These are phyloP conservation scores for Clavelina lepadiformis DNA, from an alignment of 23 tunicate genomes.

Conservation along the genomic window DNA sequence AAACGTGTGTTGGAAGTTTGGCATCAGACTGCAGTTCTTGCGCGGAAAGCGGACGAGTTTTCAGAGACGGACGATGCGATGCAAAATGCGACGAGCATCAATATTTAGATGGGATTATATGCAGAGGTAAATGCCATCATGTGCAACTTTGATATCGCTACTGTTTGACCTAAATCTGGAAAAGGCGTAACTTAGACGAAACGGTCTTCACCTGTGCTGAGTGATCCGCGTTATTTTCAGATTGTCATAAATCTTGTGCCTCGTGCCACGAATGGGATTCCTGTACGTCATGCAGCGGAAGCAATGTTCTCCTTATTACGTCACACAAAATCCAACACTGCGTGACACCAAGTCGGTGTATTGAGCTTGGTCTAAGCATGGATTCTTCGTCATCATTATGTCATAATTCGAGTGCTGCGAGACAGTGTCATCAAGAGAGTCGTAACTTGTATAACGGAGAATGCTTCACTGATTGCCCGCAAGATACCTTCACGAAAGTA, in stretches of 20 bases:
- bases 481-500: conserved; percentile 24
- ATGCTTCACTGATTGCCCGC: conserved; percentile 38
- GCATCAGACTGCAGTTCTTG: conserved; percentile 48
- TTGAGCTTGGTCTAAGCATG: neutral
- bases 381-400: conserved; percentile 10
- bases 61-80: conserved; percentile 43
- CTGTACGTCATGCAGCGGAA: conserved; percentile 18
- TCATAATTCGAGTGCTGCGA: conserved; percentile 9
- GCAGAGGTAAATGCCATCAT: conserved; percentile 43
- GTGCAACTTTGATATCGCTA: no score
- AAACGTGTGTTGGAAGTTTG: conserved; percentile 25
- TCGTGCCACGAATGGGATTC: conserved; percentile 12
- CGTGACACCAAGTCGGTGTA: conserved; percentile 1
- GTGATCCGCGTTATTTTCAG: no score
- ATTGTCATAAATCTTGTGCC: conserved; percentile 50
- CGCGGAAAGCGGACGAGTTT: conserved; percentile 16
- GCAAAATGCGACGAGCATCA: conserved; percentile 33
- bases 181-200: no score
- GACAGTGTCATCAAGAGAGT: neutral
- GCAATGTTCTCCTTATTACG: neutral
- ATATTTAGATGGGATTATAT: conserved; percentile 24
- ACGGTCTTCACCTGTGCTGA: no score
- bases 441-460: neutral
- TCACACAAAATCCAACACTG: conserved; percentile 4
- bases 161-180: no score